phyloP scores from a whole-genome alignment of 2,113 vertebrate species.

The Sus scrofa region T2T-Sscrofa CM000814.6:140972001-140972500 shows the following conservation, averaged over 20 bases:
- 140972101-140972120: not conserved
- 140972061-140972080: not conserved
- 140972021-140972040: no score
- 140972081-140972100: fast-evolving
- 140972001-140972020: not conserved
- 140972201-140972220: fast-evolving
- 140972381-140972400: no score
- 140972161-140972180: fast-evolving
- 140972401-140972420: not conserved
- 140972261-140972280: not conserved
- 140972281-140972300: not conserved
- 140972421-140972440: not conserved
- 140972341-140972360: not conserved
- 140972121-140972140: not conserved
- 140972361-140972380: not conserved
- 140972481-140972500: not conserved
- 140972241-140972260: not conserved
- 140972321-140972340: not conserved
- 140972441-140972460: not conserved
- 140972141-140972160: no score
- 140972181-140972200: not conserved
- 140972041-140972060: not conserved
- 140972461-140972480: not conserved
- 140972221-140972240: not conserved
- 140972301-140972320: not conserved